Conservation (phyloP, 2,797 vertebrate species). For the Arrhamphus sclerolepis region DNA sequence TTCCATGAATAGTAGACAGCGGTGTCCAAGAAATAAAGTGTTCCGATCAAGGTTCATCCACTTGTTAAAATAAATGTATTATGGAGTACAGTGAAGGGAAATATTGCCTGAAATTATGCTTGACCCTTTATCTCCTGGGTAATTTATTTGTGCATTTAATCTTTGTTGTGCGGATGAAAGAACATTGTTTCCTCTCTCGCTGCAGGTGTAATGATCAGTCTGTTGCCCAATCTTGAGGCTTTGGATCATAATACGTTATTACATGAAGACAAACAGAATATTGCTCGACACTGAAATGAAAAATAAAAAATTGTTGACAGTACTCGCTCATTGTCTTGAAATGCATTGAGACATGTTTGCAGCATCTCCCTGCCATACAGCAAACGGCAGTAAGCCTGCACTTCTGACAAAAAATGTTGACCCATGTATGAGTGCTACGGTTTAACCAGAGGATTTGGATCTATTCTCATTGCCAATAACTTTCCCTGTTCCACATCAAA, state of each 20-base stretch:
- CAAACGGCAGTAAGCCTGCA: slow-evolving; percentile 9
- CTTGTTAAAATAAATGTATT: slow-evolving; percentile 20
- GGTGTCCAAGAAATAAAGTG: slow-evolving; percentile 44
- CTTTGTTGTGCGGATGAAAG: slow-evolving; percentile 25
- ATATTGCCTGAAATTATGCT: slow-evolving; percentile 37
- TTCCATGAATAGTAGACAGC: slow-evolving; percentile 45
- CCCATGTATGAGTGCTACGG: background rate
- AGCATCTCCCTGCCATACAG: slow-evolving; percentile 12
- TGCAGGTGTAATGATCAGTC: slow-evolving; percentile 35
- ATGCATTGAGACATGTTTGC: slow-evolving; percentile 3
- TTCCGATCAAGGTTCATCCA: slow-evolving; percentile 21
- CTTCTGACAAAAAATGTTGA: slow-evolving; percentile 5
- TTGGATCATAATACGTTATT: slow-evolving; percentile 34
- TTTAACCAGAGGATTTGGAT: background rate
- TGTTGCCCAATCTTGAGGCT: slow-evolving; percentile 37
- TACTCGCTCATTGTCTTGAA: slow-evolving; percentile 32
- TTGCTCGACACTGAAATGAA: slow-evolving; percentile 26
- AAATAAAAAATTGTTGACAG: slow-evolving; percentile 25
- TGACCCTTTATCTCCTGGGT: slow-evolving; percentile 43
- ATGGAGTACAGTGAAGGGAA: slow-evolving; percentile 29
- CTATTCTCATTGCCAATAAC: slow-evolving; percentile 5
- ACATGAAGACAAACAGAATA: slow-evolving; percentile 40
- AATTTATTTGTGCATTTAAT: slow-evolving; percentile 38
- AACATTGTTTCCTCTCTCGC: slow-evolving; percentile 11
- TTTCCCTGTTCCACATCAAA: slow-evolving; percentile 15